Percentiles rank a stretch among this genome's conserved stretches.
Evolutionary conservation across 2,113 vertebrate genomes (phyloP).

Genomic region (Clupea harengus): DNA sequence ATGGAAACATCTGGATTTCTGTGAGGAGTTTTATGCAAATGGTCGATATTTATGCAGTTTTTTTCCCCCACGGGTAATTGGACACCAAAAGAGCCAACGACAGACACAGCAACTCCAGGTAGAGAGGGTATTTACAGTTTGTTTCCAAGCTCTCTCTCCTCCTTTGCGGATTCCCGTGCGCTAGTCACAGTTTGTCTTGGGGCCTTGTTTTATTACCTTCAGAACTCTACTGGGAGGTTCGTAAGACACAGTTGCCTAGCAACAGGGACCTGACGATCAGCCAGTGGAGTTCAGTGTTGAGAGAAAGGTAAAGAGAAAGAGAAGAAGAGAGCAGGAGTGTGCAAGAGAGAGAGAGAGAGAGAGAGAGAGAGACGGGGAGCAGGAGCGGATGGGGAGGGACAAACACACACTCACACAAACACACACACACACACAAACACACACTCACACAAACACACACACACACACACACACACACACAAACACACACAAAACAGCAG

Average conservation of each 20-base stretch:
- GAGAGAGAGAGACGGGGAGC: neutral
- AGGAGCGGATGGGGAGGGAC: slow-evolving; percentile 18
- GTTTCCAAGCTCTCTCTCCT: neutral
- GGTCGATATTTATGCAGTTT: neutral
- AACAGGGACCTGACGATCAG: slow-evolving; percentile 67
- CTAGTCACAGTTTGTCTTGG: slow-evolving; percentile 68
- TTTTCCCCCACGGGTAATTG: neutral
- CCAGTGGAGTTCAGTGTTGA: slow-evolving; percentile 58
- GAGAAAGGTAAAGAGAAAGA: slow-evolving; percentile 11
- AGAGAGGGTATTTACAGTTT: slow-evolving; percentile 10
- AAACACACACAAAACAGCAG: slow-evolving; percentile 37
- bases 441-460: neutral
- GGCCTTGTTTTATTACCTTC: slow-evolving; percentile 76
- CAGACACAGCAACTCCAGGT: neutral
- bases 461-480: too few relatives aligned
- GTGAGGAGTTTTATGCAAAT: neutral
- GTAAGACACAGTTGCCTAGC: slow-evolving; percentile 71
- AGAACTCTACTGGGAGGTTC: slow-evolving; percentile 68
- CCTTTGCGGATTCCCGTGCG: slow-evolving; percentile 57
- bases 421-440: slow-evolving; percentile 42
- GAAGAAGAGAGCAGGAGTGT: neutral
- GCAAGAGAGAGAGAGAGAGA: slow-evolving; percentile 10
- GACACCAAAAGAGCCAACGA: neutral
- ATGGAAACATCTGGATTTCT: neutral
- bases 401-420: too few relatives aligned